Base-by-base conservation (phyloP, 2,888 invertebrate genomes). In the Conops quadrifasciatus region DNA sequence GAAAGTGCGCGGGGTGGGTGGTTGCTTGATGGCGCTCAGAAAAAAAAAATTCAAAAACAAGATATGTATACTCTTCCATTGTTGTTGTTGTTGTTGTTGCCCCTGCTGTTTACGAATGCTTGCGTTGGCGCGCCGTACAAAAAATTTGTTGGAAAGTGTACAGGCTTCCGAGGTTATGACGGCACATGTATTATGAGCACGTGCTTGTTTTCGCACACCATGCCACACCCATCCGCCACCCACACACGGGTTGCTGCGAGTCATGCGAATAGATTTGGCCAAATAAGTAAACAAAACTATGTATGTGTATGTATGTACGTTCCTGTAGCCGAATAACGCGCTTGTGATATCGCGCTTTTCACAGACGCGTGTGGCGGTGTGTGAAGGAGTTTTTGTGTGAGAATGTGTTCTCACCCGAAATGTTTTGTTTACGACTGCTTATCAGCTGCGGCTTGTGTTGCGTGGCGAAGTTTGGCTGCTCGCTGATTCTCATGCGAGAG, bases 401-500 rank as follows among this genome's bases (percentile, higher is more conserved):
- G n/a, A 58, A 47, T 49, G 60, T 68, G 68, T 51, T 36, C 62
- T 21, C 43, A 30, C 60, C 9, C 51, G 67, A 67, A 60, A 67
- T 49, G 24, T 58, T n/a, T 15, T 67, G 67, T 67, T 60, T 67
- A 28, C 47, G n/a, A n/a, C n/a, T n/a, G n/a, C n/a, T n/a, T n/a
- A n/a, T 30, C 65, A 19, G 51, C 43, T 19, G n/a, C n/a, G n/a
- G n/a, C n/a, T 36, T 36, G 36, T 36, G 4, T 36, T 36, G 36
- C 4, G 9, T 36, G 36, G 47, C 16, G 47, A 9, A 13, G 53
- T 53, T 51, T 59, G 47, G 36, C 9, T 60, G 36, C 36, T 51
- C 36, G 49, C 74, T 76, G 73, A 76, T 76, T 76, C 73, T 72
- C 67, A 74, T 75, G 73, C 75, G 66, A 72, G 71, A 70, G 67